A percentile compares a stretch with the other conserved stretches of the same genome.
Evolutionary conservation across 2,797 vertebrate genomes (phyloP).

Genomic region (Aselliscus stoliczkanus): DNA sequence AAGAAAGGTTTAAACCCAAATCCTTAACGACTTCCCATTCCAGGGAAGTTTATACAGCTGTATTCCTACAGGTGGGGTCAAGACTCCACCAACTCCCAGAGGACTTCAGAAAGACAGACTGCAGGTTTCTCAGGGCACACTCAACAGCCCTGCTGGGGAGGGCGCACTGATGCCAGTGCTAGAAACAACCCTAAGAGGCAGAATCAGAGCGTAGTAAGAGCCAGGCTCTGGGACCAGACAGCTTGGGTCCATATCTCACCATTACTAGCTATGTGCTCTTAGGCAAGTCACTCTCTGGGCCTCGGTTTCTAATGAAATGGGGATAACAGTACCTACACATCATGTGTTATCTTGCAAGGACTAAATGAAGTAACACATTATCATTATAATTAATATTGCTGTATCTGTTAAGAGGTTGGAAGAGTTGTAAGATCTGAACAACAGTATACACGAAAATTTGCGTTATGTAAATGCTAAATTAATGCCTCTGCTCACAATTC

Average conservation of each 20-base stretch:
- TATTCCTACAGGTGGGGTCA: background rate
- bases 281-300: constrained; percentile 29
- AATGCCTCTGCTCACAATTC: background rate
- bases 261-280: constrained; percentile 9
- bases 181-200: background rate
- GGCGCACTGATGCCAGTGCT: background rate
- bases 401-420: background rate
- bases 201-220: background rate
- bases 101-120: background rate
- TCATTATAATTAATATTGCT: background rate
- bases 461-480: background rate
- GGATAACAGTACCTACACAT: background rate
- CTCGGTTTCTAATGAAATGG: background rate
- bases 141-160: background rate
- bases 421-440: background rate
- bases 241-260: background rate
- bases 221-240: background rate
- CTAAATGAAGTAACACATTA: background rate
- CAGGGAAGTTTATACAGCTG: background rate
- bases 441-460: background rate
- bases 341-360: constrained; percentile 15
- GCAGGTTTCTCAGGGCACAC: background rate
- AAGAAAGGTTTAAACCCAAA: background rate
- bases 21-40: background rate
- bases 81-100: background rate